Evolutionary conservation across 1,140 invertebrate species (phyloP), one percentile per base, ranked within the genome.

Genomic region (Harpegnathos saltator): DNA sequence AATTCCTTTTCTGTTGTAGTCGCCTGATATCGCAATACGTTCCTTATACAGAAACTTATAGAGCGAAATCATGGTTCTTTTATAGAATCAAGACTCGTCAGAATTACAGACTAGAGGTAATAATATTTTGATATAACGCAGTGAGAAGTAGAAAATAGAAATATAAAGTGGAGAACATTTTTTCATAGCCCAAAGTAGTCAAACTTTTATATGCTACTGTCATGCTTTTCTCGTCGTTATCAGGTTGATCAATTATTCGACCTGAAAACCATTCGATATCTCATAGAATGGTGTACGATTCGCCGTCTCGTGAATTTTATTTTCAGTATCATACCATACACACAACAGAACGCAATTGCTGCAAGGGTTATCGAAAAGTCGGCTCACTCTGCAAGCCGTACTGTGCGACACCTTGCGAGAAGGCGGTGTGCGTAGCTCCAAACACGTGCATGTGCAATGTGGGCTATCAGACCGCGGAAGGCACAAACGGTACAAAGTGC

Each of bases 361-460:
- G 96, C 89, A 90, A 94, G 9, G 96, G 96, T 9, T 97, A 96
- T 89, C 26, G n/a, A 15, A 17, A 77, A 58, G 9, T 17, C 0
- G 14, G n/a, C 0, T 15, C 19, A 1, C 63, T 89, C 68, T 97
- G 97, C 83, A 66, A 93, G 11, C 96, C 96, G 0, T 88, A 91
- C 17, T 97, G 97, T 80, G 92, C 91, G 1, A 91, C 93, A 17
- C 95, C 95, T 3, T 97, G 96, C 89, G 87, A 89, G 2, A 92
- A 95, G 84, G 96, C 95, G 5, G 95, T 92, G 50, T 97, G 96
- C 85, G 95, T 94, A 26, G 94, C 93, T 1, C 96, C 96, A 1
- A 95, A 96, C 73, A 92, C 89, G 9, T 96, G 96, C 75, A 90
- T 86, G 12, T 96, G 96, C 75, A 5, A 84, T 11, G 1, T 52